Evolutionary conservation across 30 jellyfish, hydroid and myxozoan species (phyloP).

Genomic region (Turritopsis rubra): DNA sequence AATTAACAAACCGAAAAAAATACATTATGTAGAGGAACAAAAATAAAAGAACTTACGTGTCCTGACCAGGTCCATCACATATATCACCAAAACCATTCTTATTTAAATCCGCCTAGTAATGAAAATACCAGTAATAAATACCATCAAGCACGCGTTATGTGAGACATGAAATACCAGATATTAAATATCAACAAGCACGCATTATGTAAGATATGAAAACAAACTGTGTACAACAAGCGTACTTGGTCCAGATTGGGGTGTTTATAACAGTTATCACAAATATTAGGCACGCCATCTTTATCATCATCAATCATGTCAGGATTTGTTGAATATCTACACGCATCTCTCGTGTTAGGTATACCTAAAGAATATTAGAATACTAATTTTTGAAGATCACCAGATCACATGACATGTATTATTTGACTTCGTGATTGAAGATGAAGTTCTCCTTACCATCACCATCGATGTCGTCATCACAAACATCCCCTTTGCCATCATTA

Average conservation of each 20-base stretch:
- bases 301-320: slow-evolving; percentile 21
- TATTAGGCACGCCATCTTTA: slow-evolving; percentile 11
- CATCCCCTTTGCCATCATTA: slow-evolving; percentile 73
- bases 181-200: no score
- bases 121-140: no score
- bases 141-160: no score
- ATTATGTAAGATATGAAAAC: no score
- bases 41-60: slow-evolving; percentile 25
- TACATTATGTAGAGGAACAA: background rate
- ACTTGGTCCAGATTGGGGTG: slow-evolving; percentile 10
- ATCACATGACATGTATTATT: no score
- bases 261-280: slow-evolving; percentile 15
- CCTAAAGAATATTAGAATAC: no score
- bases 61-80: slow-evolving; percentile 53
- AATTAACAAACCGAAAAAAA: no score
- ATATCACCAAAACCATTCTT: slow-evolving; percentile 78
- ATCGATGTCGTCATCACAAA: slow-evolving; percentile 78
- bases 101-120: slow-evolving; percentile 51
- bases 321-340: slow-evolving; percentile 16
- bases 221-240: background rate
- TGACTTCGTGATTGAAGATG: background rate
- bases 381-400: no score
- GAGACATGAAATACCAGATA: no score
- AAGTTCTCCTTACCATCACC: slow-evolving; percentile 76
- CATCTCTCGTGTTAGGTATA: background rate